Percentiles rank a stretch among this genome's conserved stretches.
Evolutionary conservation across 2,113 vertebrate species (phyloP).

Genomic region (Hippocampus guttulatus): DNA sequence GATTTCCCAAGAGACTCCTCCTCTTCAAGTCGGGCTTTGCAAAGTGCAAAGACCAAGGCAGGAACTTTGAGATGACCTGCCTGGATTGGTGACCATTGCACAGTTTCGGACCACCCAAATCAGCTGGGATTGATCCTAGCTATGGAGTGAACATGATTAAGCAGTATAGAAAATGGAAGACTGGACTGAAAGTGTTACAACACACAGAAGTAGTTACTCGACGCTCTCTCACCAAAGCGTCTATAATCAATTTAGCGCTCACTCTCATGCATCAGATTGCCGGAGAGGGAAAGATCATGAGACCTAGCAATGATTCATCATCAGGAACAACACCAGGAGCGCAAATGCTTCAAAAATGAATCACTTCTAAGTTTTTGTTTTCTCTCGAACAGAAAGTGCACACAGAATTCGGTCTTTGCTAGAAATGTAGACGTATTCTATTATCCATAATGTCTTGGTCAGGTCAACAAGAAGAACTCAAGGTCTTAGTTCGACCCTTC

Average conservation of each 20-base stretch:
- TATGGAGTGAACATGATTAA: neutral
- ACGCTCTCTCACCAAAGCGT: neutral
- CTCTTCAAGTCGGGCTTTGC: neutral
- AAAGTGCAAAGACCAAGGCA: neutral
- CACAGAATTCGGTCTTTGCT: neutral
- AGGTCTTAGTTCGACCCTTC: neutral
- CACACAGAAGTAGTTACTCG: neutral
- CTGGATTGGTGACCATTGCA: neutral
- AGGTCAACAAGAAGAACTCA: no score
- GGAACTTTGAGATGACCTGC: neutral
- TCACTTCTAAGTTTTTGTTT: constrained; percentile 32
- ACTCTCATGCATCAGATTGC: constrained; percentile 4
- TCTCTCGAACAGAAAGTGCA: neutral
- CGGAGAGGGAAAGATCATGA: constrained; percentile 6
- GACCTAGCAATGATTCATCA: constrained; percentile 34
- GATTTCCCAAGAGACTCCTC: constrained; percentile 7
- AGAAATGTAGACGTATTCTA: neutral
- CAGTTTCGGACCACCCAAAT: neutral
- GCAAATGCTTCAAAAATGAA: constrained; percentile 31
- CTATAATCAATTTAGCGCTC: neutral
- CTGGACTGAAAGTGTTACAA: neutral
- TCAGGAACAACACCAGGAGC: constrained; percentile 2
- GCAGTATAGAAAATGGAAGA: neutral
- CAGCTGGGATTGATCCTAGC: neutral
- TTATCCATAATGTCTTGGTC: neutral